phyloP scores from a whole-genome alignment of 2,113 vertebrate species.

The Thunnus thynnus region DNA sequence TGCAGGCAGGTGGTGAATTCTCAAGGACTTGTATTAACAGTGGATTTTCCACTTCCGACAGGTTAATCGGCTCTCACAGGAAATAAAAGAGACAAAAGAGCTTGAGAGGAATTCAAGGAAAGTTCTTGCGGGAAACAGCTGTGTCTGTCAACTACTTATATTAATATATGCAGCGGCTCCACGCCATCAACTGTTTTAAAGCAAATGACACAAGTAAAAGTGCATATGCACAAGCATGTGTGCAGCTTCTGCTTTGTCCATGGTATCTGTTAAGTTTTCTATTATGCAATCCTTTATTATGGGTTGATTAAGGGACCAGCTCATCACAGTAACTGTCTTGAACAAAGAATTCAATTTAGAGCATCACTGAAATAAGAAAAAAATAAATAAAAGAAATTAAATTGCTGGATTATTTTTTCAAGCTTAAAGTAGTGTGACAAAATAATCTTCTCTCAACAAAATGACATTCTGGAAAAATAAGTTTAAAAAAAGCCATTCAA shows the following conservation, averaged over 20 bases:
- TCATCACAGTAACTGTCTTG: too few relatives aligned
- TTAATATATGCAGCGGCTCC: neutral
- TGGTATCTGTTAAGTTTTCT: neutral
- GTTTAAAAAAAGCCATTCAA: too few relatives aligned
- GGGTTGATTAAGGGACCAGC: neutral
- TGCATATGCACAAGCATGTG: neutral
- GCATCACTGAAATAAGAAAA: too few relatives aligned
- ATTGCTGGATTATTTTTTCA: too few relatives aligned
- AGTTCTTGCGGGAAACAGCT: neutral
- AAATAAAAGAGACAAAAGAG: slow-evolving; percentile 37
- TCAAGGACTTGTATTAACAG: slow-evolving; percentile 50
- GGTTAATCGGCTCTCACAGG: slow-evolving; percentile 57
- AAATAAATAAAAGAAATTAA: too few relatives aligned
- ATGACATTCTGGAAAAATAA: too few relatives aligned
- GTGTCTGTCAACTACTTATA: neutral
- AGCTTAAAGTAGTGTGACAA: too few relatives aligned
- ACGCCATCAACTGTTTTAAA: neutral
- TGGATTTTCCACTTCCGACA: slow-evolving; percentile 67
- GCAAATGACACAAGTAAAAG: neutral
- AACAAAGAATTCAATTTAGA: too few relatives aligned
- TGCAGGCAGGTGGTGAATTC: slow-evolving; percentile 62
- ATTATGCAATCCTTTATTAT: neutral
- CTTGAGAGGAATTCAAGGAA: slow-evolving; percentile 18
- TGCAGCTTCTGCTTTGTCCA: neutral
- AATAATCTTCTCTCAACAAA: too few relatives aligned